Evolutionary conservation across 2,888 invertebrate genomes (phyloP).

Genomic region (Agrotis segetum): DNA sequence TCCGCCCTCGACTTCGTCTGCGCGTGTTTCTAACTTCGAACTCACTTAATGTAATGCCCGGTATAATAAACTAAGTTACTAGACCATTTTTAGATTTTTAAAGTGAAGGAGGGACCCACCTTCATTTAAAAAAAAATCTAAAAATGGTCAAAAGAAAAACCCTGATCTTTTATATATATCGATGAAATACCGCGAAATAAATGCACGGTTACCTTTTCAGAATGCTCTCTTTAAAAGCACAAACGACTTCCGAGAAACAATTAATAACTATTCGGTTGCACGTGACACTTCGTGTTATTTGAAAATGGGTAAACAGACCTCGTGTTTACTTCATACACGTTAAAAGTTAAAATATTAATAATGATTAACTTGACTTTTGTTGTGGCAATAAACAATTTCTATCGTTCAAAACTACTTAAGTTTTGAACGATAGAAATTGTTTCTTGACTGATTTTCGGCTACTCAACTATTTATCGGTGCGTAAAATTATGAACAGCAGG

Average conservation of each 20-base stretch:
- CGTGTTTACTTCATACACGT: conserved; percentile 1
- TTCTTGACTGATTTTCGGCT: background rate
- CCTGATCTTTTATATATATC: too few species aligned
- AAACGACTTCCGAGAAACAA: background rate
- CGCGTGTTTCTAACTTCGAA: too few species aligned
- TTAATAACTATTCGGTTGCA: conserved; percentile 15
- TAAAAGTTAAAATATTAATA: background rate
- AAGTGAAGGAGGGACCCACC: too few species aligned
- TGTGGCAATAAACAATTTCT: background rate
- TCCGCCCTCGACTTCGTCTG: too few species aligned
- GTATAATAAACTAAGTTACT: too few species aligned
- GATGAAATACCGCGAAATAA: background rate
- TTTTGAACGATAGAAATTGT: background rate
- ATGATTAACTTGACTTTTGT: background rate
- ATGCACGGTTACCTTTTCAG: background rate
- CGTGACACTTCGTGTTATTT: conserved; percentile 4
- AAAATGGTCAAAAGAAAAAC: too few species aligned
- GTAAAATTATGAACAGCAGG: too few species aligned
- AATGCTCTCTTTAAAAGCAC: background rate
- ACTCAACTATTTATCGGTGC: too few species aligned
- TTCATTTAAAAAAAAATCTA: too few species aligned
- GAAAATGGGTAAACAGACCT: conserved; percentile 12
- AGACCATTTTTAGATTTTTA: too few species aligned
- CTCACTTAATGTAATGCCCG: too few species aligned
- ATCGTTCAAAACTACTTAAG: too few species aligned